Base-by-base conservation (phyloP, 2,888 invertebrate genomes). In the Himalopsyche tibetana region DNA sequence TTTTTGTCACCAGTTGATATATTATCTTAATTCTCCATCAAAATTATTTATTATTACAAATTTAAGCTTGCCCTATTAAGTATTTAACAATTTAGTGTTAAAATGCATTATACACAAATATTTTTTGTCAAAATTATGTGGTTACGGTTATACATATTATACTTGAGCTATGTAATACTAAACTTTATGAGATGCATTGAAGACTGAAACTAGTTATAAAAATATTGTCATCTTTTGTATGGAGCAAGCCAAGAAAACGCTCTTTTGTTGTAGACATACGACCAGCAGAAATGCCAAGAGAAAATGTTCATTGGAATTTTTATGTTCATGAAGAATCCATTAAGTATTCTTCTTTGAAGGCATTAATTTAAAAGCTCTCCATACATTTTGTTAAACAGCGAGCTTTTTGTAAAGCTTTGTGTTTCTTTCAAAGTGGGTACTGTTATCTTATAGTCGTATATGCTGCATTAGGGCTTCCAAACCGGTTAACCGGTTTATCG, bases 271-370 rank as follows among this genome's bases (percentile, higher is more conserved):
- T 74, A 15, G 19, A 36, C 74, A 74, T 38, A 74, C 36, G 74
- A 74, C 74, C 74, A 74, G 74, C 74, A 74, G 74, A 74, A 74
- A 74, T 38, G 74, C 74, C 4, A 74, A 74, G 74, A 74, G 74
- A 74, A 74, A 74, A 74, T 74, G 38, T 74, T 74, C 74, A 74
- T 74, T 74, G 74, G 74, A 74, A 74, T 74, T 74, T 74, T 74
- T 74, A 74, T 74, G 38, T 74, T 74, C 74, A 74, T 74, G 74
- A 74, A 74, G 74, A 74, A 74, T 74, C 74, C 74, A 74, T 74
- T 74, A 74, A 74, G 74, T 74, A 74, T 74, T 74, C 74, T 74
- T 74, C 74, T 74, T 74, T 74, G 38, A 74, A 74, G 74, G 38
- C 74, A 74, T 74, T 74, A 74, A 74, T 74, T 74, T 74, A 74